Base-by-base conservation (phyloP, 2,797 vertebrate species). In the Clarias fuscus region DNA sequence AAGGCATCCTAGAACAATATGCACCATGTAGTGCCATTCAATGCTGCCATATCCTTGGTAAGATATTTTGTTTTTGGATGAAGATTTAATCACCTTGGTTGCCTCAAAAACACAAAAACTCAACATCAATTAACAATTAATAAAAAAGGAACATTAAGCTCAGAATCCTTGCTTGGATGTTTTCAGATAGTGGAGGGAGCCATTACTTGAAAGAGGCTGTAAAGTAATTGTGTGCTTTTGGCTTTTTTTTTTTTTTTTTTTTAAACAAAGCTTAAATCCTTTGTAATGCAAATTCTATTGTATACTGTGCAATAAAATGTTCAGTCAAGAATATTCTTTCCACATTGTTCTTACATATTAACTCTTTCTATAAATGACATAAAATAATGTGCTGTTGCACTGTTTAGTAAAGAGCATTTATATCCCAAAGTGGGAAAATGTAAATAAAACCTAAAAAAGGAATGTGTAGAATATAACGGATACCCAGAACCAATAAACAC, bases 261-360 rank as follows among this genome's bases (percentile, higher is more conserved):
- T 62, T 22, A 7, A 24, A 53, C 3, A 73, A 48, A 43, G 43
- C 27, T 53, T 56, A 75, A 75, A 27, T 53, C 14, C 22, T 53
- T 53, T 75, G 43, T 27, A n/a, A 75, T 56, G 48, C n/a, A 76
- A 30, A 56, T 76, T 76, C 17, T 17, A 56, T 27, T n/a, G 24
- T 27, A n/a, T 75, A 24, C 14, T 56, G 24, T 75, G 43, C 43
- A 75, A 56, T 75, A 75, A 75, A 75, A 75, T 75, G 43, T 53
- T 27, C 43, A 75, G 43, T 48, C 14, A 48, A n/a, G 22, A n/a
- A 14, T 72, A 11, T 3, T 72, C 43, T 40, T 71, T 48, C 40
- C 22, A 48, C 37, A 40, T 72, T 11, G 24, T 72, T 24, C 10
- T 73, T 73, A 7, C 71, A 73, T 73, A n/a, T 48, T 30, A 68